Base-by-base conservation (phyloP, 2,888 invertebrate genomes). In the Epinotia brunnichana region DNA sequence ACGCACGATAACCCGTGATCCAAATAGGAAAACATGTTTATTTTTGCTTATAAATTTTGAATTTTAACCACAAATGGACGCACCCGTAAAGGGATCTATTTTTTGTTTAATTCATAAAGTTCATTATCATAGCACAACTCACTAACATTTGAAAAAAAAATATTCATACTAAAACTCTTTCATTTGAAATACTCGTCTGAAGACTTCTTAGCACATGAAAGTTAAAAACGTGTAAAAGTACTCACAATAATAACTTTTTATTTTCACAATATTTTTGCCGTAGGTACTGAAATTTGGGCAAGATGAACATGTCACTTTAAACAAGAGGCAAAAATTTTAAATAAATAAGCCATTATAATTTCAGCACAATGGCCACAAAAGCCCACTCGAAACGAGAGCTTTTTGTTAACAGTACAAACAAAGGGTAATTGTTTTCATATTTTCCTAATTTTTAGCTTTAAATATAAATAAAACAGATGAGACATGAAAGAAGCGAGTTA, bases 331-430 rank as follows among this genome's bases (percentile, higher is more conserved):
- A 68, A 56, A 62, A 24, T 21, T 44, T 10, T 3, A 39, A 62
- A 62, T 48, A 68, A 62, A 73, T 72, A 68, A 59, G 56, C 68
- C 35, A 63, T 72, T 41, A 59, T 63, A 63, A 73, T 63, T 61
- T 41, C 24, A 57, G 51, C 21, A 73, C 73, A 69, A 73, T 63
- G 51, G 57, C 39, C 44, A 41, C 72, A 73, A 73, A 73, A 62
- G 62, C 72, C 62, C 68, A 62, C 57, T 19, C 57, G 51, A 63
- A 72, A 62, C 35, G 62, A 63, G 64, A 69, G 57, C 56, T 57
- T 69, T 67, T 68, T 68, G 62, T 62, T 60, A 61, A 35, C 72
- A 61, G 35, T 57, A 62, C 57, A 62, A 72, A 72, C 72, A 69
- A 73, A 68, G 68, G 48, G 44, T 56, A 72, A 73, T 51, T 51